Conservation (phyloP, 2,888 invertebrate species). For the Steinernema carpocapsae region DNA sequence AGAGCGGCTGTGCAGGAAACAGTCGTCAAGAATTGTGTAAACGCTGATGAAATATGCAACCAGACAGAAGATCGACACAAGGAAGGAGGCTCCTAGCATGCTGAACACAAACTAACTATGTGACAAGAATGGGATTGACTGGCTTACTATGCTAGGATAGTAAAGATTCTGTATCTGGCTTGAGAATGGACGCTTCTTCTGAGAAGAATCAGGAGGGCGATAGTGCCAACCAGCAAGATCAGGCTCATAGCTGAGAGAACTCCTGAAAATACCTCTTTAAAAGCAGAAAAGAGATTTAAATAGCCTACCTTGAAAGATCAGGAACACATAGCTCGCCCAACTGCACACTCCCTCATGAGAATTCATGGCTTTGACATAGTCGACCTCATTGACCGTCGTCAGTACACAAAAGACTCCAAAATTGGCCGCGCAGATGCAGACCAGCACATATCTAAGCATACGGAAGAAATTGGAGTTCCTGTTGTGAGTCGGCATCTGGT, state of each 20-base stretch:
- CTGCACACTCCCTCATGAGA: not conserved
- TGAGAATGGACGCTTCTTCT: not conserved
- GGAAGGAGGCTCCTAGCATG: slow-evolving; percentile 10
- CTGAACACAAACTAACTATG: not conserved
- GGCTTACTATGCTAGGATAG: slow-evolving; percentile 12
- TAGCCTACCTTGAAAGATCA: slow-evolving; percentile 11
- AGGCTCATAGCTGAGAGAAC: not conserved
- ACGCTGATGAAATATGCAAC: slow-evolving; percentile 17
- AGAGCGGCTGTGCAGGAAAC: not conserved
- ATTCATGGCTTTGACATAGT: slow-evolving; percentile 4
- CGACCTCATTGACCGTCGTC: slow-evolving; percentile 14
- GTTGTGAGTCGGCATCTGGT: not conserved
- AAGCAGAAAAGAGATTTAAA: not conserved
- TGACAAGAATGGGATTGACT: not conserved
- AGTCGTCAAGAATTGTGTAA: slow-evolving; percentile 28
- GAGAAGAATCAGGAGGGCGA: slow-evolving; percentile 22
- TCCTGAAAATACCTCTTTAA: not conserved
- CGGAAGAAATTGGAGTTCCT: not conserved
- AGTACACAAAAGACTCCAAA: slow-evolving; percentile 24
- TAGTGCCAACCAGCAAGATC: not conserved
- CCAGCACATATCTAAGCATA: not conserved
- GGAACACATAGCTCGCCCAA: slow-evolving; percentile 2
- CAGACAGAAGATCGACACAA: slow-evolving; percentile 2
- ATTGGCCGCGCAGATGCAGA: not conserved
- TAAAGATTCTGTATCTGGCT: not conserved